Base-by-base conservation (phyloP, 2,888 invertebrate genomes). In the Cyaniris semiargus region DNA sequence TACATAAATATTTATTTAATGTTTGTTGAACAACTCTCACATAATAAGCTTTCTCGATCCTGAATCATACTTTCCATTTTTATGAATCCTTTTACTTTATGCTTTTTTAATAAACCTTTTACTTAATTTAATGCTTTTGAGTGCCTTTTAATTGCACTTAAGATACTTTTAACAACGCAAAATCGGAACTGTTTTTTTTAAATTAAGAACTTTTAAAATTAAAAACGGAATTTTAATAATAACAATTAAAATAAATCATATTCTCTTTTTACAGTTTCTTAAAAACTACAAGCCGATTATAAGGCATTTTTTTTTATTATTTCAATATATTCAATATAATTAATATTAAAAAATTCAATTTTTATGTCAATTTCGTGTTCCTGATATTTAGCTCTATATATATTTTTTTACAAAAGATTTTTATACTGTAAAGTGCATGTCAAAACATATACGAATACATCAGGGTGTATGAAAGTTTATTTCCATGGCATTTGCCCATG, bases 1-100 rank as follows among this genome's bases (percentile, higher is more conserved):
- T 31, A 27, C 66, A 66, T 66, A 66, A 66, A 66, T 66, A 66
- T 66, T 66, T 66, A 66, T 66, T 66, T 31, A 27, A 66, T 66
- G 27, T 60, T 23, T 66, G 66, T 66, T 31, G 66, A 66, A 15
- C 27, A 31, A 31, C 66, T 66, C 27, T 66, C 66, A 27, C 66
- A 66, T 27, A 60, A 23, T 60, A 66, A 66, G 66, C 66, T 31
- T 66, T 66, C 66, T 6, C 66, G 66, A 44, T 72, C 72, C 72
- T 38, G 72, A 34, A 21, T 72, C 72, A 44, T 44, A 38, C 72
- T 72, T 72, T 72, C 44, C 72, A 72, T 44, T 72, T 72, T 71
- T 60, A 60, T 60, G 23, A 38, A 72, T 72, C 38, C 38, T 38
- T 31, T 66, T 66, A 66, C 66, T 66, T 27, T 66, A 66, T 66